These are phyloP conservation scores for Perca fluviatilis DNA, from an alignment of 2,113 vertebrate species.

Conservation along the genomic window DNA sequence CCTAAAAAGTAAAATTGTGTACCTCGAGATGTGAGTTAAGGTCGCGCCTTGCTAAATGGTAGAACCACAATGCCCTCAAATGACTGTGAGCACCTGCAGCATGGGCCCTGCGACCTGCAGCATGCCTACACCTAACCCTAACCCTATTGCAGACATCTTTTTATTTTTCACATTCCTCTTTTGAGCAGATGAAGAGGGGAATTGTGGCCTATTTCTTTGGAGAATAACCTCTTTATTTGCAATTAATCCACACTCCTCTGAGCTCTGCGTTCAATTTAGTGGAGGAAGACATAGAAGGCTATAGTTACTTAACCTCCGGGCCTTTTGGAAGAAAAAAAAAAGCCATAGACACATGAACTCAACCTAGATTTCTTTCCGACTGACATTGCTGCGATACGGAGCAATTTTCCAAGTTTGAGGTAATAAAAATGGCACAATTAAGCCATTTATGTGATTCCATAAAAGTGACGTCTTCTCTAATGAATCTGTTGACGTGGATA, in stretches of 20 bases:
- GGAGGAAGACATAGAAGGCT: constrained; percentile 74
- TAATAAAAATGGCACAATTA: constrained; percentile 69
- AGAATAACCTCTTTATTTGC: constrained; percentile 84
- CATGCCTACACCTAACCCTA: background rate
- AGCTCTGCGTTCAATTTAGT: constrained; percentile 79
- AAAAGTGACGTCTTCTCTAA: constrained; percentile 65
- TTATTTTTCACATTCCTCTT: constrained; percentile 52
- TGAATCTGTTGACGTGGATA: constrained; percentile 41
- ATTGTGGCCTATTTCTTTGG: constrained; percentile 78
- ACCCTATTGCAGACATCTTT: constrained; percentile 13
- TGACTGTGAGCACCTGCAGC: background rate
- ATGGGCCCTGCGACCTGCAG: constrained; percentile 51
- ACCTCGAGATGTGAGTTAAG: background rate
- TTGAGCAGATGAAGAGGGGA: constrained; percentile 61
- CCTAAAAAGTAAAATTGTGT: background rate
- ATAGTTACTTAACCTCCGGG: constrained; percentile 81
- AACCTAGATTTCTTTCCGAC: constrained; percentile 72
- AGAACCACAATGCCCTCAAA: too few species aligned
- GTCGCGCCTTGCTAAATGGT: background rate
- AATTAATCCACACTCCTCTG: constrained; percentile 79
- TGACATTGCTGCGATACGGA: constrained; percentile 34
- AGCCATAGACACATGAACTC: constrained; percentile 69
- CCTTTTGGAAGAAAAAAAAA: constrained; percentile 48
- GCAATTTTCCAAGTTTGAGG: constrained; percentile 52
- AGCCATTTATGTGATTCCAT: constrained; percentile 55